Percentiles rank a stretch among this genome's conserved stretches.
Evolutionary conservation across 2,888 invertebrate genomes (phyloP).

Genomic region (Resseliella maxima): DNA sequence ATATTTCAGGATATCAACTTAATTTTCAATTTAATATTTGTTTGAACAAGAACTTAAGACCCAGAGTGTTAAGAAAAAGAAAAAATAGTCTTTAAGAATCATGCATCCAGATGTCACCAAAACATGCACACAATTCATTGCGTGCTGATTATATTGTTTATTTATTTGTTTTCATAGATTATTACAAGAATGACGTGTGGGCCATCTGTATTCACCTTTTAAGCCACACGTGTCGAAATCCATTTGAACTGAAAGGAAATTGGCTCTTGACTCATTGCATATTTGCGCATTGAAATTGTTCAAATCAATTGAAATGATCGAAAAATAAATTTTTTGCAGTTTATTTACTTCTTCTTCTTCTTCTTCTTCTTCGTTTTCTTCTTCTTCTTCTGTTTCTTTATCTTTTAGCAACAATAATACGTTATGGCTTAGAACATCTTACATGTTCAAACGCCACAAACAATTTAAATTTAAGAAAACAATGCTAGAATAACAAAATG

Average conservation of each 20-base stretch:
- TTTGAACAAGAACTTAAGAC: not conserved
- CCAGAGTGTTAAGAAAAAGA: not conserved
- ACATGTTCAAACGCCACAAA: constrained; percentile 34
- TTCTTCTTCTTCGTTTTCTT: too few relatives aligned
- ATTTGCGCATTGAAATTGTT: not conserved
- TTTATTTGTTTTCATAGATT: constrained; percentile 38
- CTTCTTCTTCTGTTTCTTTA: not conserved
- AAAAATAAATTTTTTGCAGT: too few relatives aligned
- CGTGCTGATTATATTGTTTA: constrained; percentile 2
- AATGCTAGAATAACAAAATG: not conserved
- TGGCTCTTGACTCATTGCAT: constrained; percentile 37
- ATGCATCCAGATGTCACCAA: constrained; percentile 37
- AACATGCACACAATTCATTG: not conserved
- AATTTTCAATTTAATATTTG: constrained; percentile 11
- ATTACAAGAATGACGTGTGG: constrained; percentile 39
- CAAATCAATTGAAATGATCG: constrained; percentile 3
- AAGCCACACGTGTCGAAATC: constrained; percentile 54
- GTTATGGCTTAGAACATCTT: constrained; percentile 25
- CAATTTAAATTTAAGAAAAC: not conserved
- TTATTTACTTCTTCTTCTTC: too few relatives aligned
- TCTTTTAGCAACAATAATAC: not conserved
- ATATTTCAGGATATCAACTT: constrained; percentile 20
- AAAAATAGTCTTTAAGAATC: not conserved
- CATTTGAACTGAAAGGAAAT: not conserved
- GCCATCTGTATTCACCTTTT: constrained; percentile 38